Base-by-base conservation (phyloP, 2,888 invertebrate genomes). In the Slavum lentiscoides region DNA sequence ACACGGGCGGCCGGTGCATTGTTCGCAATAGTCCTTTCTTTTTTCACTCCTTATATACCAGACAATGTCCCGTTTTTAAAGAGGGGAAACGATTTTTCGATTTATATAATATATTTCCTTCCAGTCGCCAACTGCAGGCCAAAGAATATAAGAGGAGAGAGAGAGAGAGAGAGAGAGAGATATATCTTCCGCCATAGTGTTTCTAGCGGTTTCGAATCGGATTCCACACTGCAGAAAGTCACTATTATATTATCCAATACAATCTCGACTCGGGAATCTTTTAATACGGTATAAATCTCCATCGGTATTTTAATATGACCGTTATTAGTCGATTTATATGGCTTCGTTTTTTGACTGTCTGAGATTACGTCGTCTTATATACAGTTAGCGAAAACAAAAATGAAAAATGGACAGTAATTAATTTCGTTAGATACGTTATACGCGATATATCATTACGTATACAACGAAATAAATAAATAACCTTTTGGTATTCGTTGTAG, bases 31-130 rank as follows among this genome's bases (percentile, higher is more conserved):
- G 17, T 17, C 9, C 19, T 37, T 19, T 58, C 1, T 37, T 37
- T 9, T 19, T 11, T 30, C 8, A 5, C 6, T 30, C 15, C 30
- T n/a, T n/a, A n/a, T n/a, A n/a, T n/a, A n/a, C 1, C 19, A 23
- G 9, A 53, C n/a, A 13, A 23, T n/a, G 62, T 55, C 9, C 55
- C 23, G 61, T 5, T 13, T 39, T 59, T 59, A 59, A 59, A 39
- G 21, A 17, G 21, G 30, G 21, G n/a, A 72, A 59, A 39, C 21
- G 72, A 72, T 59, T 72, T 72, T 21, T 39, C 72, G 55, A 69
- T 69, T 69, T 58, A 72, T 59, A 72, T 39, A 72, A 72, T 59
- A 72, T 39, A 72, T 70, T 39, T 68, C 19, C 69, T 39, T n/a
- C 5, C 53, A 8, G n/a, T 37, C n/a, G 58, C 55, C 4, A 68